Base-by-base conservation (phyloP, 2,113 vertebrate genomes). In the Albula glossodonta region DNA sequence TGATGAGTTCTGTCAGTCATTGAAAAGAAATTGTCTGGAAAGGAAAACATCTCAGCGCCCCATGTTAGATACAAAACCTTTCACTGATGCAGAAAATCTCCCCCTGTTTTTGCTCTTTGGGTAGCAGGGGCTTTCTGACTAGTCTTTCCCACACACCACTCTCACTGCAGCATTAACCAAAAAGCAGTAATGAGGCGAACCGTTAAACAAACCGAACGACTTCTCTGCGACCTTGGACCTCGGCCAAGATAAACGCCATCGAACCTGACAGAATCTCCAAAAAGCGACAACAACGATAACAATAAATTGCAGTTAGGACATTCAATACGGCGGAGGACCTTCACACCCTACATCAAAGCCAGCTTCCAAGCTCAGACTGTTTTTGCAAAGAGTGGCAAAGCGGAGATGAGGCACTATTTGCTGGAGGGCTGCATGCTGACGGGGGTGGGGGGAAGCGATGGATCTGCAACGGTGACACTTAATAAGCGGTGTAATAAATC, bases 401-500 rank as follows among this genome's bases (percentile, higher is more conserved):
- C 57, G 8, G 19, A 48, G 48, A 11, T 12, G 63, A 8, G 60
- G 8, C 2, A 2, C 63, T 74, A 6, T 19, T 81, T 50, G 11
- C n/a, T 22, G 48, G 10, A 19, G 48, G 78, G 15, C 50, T 17
- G 49, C 41, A 5, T 31, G 17, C 78, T 80, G 78, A 19, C 12
- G 9, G 78, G 22, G 48, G 50, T 11, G 6, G 48, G 13, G 70
- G 31, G 63, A 17, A n/a, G 78, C 49, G 5, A 8, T 50, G 85
- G 88, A 87, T 83, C 86, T 87, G 51, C 82, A 82, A 82, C 56
- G 77, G 84, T 88, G 86, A 78, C 25, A 41, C 79, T 79, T 90
- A 90, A 91, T 86, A 83, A 88, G 88, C 86, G 86, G 78, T 83
- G 84, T 84, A 74, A 85, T 85, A 89, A 85, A 90, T 88, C 85